Percentiles rank a stretch among this genome's conserved stretches.
Evolutionary conservation across 2,113 vertebrate species (phyloP).

Genomic region (Oreocharis arfaki): DNA sequence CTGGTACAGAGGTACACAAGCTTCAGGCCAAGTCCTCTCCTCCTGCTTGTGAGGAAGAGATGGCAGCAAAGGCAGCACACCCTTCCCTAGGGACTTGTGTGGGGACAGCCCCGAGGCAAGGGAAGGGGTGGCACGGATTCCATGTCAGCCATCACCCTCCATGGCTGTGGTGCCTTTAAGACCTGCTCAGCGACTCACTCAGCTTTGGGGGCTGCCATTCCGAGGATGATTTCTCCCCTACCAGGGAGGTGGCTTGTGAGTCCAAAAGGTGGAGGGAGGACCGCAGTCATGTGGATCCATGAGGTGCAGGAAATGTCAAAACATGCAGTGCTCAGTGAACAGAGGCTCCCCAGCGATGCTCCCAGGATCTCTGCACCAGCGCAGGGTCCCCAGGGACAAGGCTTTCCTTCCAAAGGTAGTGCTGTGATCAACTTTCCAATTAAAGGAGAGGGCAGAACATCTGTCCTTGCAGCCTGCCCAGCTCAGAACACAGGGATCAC

Average conservation of each 20-base stretch:
- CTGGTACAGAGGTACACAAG: background rate
- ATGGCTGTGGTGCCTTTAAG: background rate
- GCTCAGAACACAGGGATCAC: background rate
- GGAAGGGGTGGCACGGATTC: background rate
- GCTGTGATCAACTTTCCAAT: background rate
- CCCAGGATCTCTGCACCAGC: accelerated
- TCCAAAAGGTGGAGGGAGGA: background rate
- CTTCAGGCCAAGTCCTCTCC: background rate
- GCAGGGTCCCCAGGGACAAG: background rate
- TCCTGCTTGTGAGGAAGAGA: background rate
- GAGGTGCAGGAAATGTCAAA: background rate
- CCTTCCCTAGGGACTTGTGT: background rate
- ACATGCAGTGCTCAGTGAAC: accelerated
- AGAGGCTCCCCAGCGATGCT: background rate
- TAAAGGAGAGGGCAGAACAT: background rate
- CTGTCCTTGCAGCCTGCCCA: background rate
- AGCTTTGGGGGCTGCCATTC: background rate
- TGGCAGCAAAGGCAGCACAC: background rate
- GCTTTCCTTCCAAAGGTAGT: background rate
- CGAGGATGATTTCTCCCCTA: background rate
- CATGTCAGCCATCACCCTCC: background rate
- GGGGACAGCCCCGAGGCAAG: background rate
- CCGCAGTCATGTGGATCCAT: background rate
- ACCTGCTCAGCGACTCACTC: background rate
- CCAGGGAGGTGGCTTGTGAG: background rate